Base-by-base conservation (phyloP, 1,140 invertebrate genomes). In the Oreohelix idahoensis region DNA sequence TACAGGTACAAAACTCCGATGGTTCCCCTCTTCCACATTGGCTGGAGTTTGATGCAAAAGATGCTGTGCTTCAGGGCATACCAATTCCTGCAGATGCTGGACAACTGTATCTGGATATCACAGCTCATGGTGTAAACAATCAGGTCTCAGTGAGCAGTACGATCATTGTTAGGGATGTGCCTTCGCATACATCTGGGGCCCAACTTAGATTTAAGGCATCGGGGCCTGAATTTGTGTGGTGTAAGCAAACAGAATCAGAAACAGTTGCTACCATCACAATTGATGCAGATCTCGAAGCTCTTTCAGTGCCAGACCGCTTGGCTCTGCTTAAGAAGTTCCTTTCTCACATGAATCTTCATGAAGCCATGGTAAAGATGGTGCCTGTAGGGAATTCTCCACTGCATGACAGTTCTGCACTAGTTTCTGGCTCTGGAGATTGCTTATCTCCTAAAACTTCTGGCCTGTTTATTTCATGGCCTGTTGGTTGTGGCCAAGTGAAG, bases 401-500 rank as follows among this genome's bases (percentile, higher is more conserved):
- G 79, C 89, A 91, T 79, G 92, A 93, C 81, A 89, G 86, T 69
- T 92, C 93, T 58, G 93, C 95, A 49, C 90, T 95, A 0, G 89
- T 95, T 29, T 93, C 94, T 58, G 95, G 95, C 5, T 93, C 93
- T 36, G 95, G 95, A 58, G 94, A 95, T 88, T 88, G 93, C 10
- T 93, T 93, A 70, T 89, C 90, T 36, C 92, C 90, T 17, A 91
- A 92, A 71, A 93, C 93, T 20, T 93, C 94, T 83, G 92, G 93
- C 75, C 90, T 93, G 35, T 86, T 93, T 49, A 88, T 95, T 8
- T 93, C 94, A 20, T 95, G 94, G 93, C 90, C 95, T 93, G 94
- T 96, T 80, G 96, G 95, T 15, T 96, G 96, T 90, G 94, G 94
- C 11, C 83, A 79, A 45, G 90, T 96, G 94, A 94, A 95, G 87